Conservation (phyloP, 1,140 invertebrate genomes). For the Hyposmocoma kahamanoa region DNA sequence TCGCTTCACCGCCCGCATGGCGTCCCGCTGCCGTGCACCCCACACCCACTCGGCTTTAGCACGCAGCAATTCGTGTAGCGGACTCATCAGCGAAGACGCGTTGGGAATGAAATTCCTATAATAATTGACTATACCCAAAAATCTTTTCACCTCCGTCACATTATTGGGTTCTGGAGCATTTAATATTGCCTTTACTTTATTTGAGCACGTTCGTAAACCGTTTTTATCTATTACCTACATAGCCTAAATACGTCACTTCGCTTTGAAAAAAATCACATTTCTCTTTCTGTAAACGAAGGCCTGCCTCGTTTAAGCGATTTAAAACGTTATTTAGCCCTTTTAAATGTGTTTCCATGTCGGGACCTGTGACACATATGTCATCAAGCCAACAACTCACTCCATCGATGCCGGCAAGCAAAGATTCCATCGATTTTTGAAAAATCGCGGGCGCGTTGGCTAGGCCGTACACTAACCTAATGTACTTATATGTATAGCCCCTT, state of each 20-base stretch:
- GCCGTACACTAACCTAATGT: too few relatives aligned
- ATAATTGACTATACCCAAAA: neutral
- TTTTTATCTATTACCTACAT: neutral
- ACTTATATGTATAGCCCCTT: too few relatives aligned
- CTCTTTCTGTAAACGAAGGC: neutral
- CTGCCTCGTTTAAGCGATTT: neutral
- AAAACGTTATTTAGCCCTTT: neutral
- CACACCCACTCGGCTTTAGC: neutral
- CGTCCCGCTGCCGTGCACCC: neutral
- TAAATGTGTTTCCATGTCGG: neutral
- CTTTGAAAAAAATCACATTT: neutral
- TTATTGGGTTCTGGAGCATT: neutral
- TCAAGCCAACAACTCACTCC: too few relatives aligned
- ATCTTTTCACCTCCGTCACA: neutral
- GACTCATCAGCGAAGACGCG: neutral
- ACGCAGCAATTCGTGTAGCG: neutral
- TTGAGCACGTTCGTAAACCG: neutral
- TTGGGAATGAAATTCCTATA: constrained; percentile 1
- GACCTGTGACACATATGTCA: too few relatives aligned
- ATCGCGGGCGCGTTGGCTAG: too few relatives aligned
- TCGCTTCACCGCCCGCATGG: neutral
- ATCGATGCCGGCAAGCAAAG: too few relatives aligned
- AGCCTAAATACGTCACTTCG: neutral
- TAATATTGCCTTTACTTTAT: neutral
- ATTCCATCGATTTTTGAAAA: too few relatives aligned